Evolutionary conservation across 2,113 vertebrate genomes (phyloP), one percentile per base, ranked within the genome.

Genomic region (Prietella phreatophila): DNA sequence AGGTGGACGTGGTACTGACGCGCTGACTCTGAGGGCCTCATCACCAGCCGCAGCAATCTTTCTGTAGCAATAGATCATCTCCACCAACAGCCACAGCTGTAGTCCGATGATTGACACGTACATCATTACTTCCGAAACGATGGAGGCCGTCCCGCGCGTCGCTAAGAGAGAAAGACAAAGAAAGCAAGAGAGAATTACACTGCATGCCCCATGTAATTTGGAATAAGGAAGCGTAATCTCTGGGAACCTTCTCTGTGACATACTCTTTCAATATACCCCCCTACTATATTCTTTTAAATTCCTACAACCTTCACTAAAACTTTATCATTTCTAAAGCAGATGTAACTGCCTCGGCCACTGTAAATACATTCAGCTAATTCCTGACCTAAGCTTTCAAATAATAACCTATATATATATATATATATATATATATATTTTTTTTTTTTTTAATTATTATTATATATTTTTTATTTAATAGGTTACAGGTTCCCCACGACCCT

Each of bases 121-220:
- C 97, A 98, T 98, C 97, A 98, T 97, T 88, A 98, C 96, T 92
- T 98, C 97, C 0, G 97, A 97, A 91, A 97, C 96, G 36, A 97
- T 97, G 93, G 97, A 97, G 0, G 97, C 96, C 2, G 94, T 94
- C 67, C 96, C 96, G 88, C 97, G 95, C 91, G 95, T 98, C 85
- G 95, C 97, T 98, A 90, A 17, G 86, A 76, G 17, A 85, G 67
- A 69, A 39, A 86, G 67, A 87, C 39, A 79, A 67, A 86, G 55
- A 85, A 10, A 84, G 42, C 14, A n/a, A 75, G 55, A 75, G 55
- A 76, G 86, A 83, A 73, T 73, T 58, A 87, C 17, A 58, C 5
- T n/a, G 85, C 85, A 65, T 63, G 55, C n/a, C 27, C 73, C 39
- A 15, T 86, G 15, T 85, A 39, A 85, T 85, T 85, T 85, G 39